Base-by-base conservation (phyloP, 2,113 vertebrate species). In the Callocephalon fimbriatum region DNA sequence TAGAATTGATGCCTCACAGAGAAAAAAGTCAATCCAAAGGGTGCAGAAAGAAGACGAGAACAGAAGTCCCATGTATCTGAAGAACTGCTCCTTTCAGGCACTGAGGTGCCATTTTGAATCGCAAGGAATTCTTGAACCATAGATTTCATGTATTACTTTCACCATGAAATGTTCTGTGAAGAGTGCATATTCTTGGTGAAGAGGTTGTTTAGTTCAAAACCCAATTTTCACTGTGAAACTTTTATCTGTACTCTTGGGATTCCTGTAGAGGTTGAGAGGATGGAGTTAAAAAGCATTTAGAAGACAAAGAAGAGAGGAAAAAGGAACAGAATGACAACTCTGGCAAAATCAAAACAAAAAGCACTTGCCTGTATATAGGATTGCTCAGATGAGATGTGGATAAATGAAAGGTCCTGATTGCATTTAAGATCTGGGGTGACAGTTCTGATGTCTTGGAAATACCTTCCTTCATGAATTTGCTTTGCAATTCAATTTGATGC, bases 401-500 rank as follows among this genome's bases (percentile, higher is more conserved):
- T 95, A 83, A 94, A 86, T 2, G 3, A 20, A 51, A 86, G 31
- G 42, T 56, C 63, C 72, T 94, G 86, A 87, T 61, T 80, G 76
- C 37, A 56, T 77, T 92, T 78, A 86, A 88, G 83, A 89, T 86
- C 44, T 4, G 3, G 29, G 38, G 18, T 92, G 76, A 67, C 47
- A 75, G 70, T 84, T 92, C 51, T 48, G 80, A 75, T 84, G 27
- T 90, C 63, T 88, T 73, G 72, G 66, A 94, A 90, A 50, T 80
- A 68, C 37, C 25, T 92, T 90, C 45, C 72, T 88, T 84, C 65
- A 51, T 78, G 59, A 68, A 80, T 94, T 94, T 92, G 17, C 54
- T 95, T 92, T 95, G 83, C 65, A 93, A 27, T 96, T 88, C 88
- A 85, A 15, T 89, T 72, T 48, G 56, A 66, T 77, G n/a, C 38